These are phyloP conservation scores for Ispidina picta DNA, from an alignment of 2,797 vertebrate species.

Conservation along the genomic window DNA sequence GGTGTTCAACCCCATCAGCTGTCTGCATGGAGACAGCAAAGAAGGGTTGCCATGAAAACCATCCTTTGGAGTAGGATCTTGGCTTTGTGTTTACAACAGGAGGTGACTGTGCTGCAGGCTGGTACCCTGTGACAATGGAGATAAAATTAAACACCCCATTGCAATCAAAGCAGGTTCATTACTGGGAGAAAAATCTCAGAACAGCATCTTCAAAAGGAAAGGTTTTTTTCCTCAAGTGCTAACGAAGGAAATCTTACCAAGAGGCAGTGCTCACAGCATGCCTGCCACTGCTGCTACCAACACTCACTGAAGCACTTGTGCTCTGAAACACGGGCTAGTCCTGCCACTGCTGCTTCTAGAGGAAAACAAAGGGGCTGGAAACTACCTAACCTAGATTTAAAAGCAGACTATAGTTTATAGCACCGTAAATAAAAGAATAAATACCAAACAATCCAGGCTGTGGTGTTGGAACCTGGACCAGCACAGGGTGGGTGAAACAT, in stretches of 20 bases:
- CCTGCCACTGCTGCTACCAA: background rate
- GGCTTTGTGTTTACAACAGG: background rate
- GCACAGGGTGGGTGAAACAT: background rate
- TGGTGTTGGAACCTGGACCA: background rate
- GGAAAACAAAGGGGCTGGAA: background rate
- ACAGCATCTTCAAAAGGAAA: background rate
- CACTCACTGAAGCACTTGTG: background rate
- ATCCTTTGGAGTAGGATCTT: background rate
- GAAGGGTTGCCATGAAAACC: slow-evolving; percentile 54
- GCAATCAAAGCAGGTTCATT: background rate
- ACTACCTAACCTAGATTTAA: background rate
- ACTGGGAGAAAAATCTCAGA: background rate
- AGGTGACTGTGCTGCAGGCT: background rate
- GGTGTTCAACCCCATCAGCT: background rate
- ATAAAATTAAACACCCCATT: background rate
- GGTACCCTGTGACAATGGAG: background rate
- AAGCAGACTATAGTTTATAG: background rate
- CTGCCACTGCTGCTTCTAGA: background rate
- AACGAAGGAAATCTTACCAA: background rate
- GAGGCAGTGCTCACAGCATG: background rate
- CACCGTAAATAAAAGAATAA: background rate
- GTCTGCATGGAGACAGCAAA: background rate
- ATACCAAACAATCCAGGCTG: background rate
- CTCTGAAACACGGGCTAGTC: background rate
- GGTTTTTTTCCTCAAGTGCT: background rate